These are phyloP conservation scores for Coleophora flavipennella DNA, from an alignment of 2,888 invertebrate genomes.

Conservation along the genomic window DNA sequence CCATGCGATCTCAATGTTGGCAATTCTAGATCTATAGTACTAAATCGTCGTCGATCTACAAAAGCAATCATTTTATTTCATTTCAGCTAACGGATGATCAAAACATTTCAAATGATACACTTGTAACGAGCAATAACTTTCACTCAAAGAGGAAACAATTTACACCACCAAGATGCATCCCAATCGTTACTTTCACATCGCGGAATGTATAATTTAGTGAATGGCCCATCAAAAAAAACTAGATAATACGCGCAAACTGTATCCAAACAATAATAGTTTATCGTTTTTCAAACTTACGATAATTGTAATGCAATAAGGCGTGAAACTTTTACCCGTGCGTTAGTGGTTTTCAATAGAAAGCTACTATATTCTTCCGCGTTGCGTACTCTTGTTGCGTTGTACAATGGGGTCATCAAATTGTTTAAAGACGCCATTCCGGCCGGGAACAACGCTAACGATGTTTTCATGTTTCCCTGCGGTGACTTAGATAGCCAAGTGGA, in stretches of 20 bases:
- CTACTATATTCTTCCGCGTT: conserved; percentile 23
- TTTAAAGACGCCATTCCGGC: conserved; percentile 19
- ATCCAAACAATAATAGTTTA: conserved; percentile 41
- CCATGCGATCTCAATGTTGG: conserved; percentile 14
- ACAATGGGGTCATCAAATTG: conserved; percentile 32
- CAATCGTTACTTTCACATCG: conserved; percentile 50
- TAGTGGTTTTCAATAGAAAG: conserved; percentile 39
- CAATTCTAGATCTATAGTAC: conserved; percentile 1
- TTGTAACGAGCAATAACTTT: conserved; percentile 36
- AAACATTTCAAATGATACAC: conserved; percentile 16
- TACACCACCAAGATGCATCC: conserved; percentile 39
- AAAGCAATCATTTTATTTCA: too few species aligned
- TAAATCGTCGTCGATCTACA: background rate
- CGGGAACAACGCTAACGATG: conserved; percentile 20
- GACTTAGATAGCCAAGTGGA: conserved; percentile 22
- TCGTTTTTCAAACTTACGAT: conserved; percentile 39
- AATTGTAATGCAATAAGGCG: conserved; percentile 40
- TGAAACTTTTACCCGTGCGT: conserved; percentile 42
- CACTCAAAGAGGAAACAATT: conserved; percentile 45
- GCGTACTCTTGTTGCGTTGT: conserved; percentile 35
- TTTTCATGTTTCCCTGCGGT: conserved; percentile 23
- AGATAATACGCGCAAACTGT: conserved; percentile 37
- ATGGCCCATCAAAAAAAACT: conserved; percentile 39
- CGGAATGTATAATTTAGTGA: conserved; percentile 57
- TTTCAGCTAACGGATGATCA: too few species aligned